Conservation (phyloP, 2,888 invertebrate species). For the Hoplodrina blanda region DNA sequence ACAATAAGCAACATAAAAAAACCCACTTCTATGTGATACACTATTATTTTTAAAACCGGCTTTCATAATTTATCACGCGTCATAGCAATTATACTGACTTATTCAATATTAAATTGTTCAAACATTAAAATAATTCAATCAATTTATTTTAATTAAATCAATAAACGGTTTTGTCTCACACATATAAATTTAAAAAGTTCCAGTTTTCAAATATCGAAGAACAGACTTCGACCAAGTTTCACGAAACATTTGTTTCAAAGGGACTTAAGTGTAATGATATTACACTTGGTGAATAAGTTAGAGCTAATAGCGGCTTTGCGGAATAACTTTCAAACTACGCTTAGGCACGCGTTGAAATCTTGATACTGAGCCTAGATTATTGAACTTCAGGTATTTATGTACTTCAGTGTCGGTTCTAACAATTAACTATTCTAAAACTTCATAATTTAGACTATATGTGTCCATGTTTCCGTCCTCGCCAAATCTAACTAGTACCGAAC, state of each 20-base stretch:
- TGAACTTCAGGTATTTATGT: conserved; percentile 11
- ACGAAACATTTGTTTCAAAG: conserved; percentile 20
- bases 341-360: conserved; percentile 1
- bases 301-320: conserved; percentile 22
- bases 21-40: background rate
- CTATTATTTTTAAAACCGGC: background rate
- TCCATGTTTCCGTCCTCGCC: too few relatives aligned
- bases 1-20: background rate
- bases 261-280: conserved; percentile 28
- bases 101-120: background rate
- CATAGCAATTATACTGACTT: background rate
- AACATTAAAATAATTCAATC: background rate
- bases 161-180: background rate
- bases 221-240: conserved; percentile 13
- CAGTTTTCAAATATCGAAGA: background rate
- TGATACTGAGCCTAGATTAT: background rate
- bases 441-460: background rate
- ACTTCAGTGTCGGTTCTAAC: background rate
- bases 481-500: background rate
- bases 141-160: background rate
- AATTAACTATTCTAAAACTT: background rate
- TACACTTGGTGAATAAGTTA: conserved; percentile 37
- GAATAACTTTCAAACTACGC: conserved; percentile 30
- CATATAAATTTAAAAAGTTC: background rate
- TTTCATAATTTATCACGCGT: background rate